Conservation (phyloP, 2,113 vertebrate species). For the Apus apus region DNA sequence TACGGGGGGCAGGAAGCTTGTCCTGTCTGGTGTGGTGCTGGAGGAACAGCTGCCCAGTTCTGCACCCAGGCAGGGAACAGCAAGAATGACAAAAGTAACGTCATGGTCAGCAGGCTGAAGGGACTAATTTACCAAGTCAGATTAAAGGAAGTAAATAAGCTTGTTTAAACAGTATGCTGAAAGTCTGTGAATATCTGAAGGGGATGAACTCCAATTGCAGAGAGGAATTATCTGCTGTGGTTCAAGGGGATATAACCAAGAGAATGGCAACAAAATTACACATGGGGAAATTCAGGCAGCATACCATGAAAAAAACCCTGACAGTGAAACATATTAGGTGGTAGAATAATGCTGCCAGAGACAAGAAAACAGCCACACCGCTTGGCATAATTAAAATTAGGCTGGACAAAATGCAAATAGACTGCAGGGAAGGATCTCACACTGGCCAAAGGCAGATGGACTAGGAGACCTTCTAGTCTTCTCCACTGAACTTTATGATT, state of each 20-base stretch:
- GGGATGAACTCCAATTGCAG: not conserved
- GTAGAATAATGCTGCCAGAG: conserved; percentile 1
- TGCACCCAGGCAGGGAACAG: not conserved
- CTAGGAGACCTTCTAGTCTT: not conserved
- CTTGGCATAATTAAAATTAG: not conserved
- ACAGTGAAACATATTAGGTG: not conserved
- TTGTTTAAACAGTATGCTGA: not conserved
- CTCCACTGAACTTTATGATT: not conserved
- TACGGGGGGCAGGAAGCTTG: not conserved
- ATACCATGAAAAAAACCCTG: not conserved
- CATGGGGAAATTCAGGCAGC: not conserved
- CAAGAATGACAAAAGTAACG: not conserved
- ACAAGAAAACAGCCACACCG: not conserved
- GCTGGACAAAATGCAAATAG: conserved; percentile 4
- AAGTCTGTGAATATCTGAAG: conserved; percentile 7
- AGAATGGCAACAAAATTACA: not conserved
- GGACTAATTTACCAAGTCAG: not conserved
- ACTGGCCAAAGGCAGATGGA: not conserved
- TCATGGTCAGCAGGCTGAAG: not conserved
- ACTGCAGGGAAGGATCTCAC: not conserved
- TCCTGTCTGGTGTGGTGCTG: not conserved
- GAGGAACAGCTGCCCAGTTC: not conserved
- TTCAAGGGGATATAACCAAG: not conserved
- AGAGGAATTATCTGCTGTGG: not conserved
- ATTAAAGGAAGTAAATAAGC: not conserved